Evolutionary conservation across 2,113 vertebrate genomes (phyloP), one percentile per base, ranked within the genome.

Genomic region (Nannospalax galili): DNA sequence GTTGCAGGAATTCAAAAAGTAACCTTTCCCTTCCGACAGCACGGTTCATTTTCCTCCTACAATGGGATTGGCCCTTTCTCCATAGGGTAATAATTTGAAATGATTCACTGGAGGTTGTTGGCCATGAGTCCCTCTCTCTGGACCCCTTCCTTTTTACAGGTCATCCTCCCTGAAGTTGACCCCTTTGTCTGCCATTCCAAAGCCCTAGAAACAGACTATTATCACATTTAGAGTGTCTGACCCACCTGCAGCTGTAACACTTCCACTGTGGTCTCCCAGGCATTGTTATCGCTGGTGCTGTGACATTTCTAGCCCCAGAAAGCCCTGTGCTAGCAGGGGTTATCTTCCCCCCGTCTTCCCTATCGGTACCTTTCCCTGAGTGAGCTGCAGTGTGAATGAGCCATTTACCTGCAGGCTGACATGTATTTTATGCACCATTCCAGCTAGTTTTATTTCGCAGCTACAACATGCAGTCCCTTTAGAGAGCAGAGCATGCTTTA

Each of bases 131-230:
- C 15, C 30, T 37, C 92, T 94, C 93, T 74, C 67, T 80, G 88
- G 88, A 52, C n/a, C 94, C 93, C 90, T 93, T 73, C 48, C 22
- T 95, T 94, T 94, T 95, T 84, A 78, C 22, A 60, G 94, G 70
- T 90, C 85, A 84, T 91, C 93, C 95, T 88, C 69, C 80, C 86
- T 84, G 93, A 93, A 74, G 84, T 72, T 73, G 60, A 86, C 93
- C 88, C 67, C n/a, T 94, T 93, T 70, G 52, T 89, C 79, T 69
- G 78, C 65, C 35, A 32, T 37, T 79, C 37, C 2, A 2, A 88
- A 42, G 30, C 85, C 65, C 81, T 86, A 26, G 65, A 70, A 92
- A 79, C n/a, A 14, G 24, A 30, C 94, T 91, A 24, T 91, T 93
- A 73, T 30, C 58, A 6, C 81, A 24, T 32, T 8, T 19, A 85